phyloP scores from a whole-genome alignment of 2,888 invertebrate species.

The Stenurella melanura region DNA sequence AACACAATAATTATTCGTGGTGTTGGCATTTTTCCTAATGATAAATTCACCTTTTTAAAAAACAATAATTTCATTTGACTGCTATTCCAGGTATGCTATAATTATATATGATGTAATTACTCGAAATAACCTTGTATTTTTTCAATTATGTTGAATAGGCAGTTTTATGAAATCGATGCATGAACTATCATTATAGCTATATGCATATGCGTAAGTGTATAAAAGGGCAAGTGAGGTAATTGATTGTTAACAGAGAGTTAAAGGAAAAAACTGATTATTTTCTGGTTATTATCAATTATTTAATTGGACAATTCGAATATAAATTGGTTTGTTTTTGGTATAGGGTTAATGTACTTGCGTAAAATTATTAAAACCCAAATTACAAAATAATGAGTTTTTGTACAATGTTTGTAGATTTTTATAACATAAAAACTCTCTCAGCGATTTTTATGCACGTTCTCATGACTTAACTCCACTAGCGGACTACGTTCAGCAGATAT shows the following conservation, averaged over 20 bases:
- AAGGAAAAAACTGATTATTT: neutral
- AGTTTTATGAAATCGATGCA: neutral
- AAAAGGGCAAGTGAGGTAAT: slow-evolving; percentile 5
- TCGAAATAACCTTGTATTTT: slow-evolving; percentile 13
- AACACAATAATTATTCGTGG: neutral
- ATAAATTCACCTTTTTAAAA: slow-evolving; percentile 1
- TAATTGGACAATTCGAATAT: neutral
- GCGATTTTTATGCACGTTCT: too few relatives aligned
- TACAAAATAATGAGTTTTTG: neutral
- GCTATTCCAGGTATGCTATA: slow-evolving; percentile 21
- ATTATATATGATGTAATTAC: slow-evolving; percentile 17
- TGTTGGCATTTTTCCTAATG: slow-evolving; percentile 8
- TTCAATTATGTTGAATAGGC: neutral
- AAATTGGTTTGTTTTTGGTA: neutral
- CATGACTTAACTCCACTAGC: too few relatives aligned
- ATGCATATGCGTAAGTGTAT: neutral
- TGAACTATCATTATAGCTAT: slow-evolving; percentile 1
- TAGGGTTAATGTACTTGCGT: neutral
- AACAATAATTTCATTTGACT: slow-evolving; percentile 19
- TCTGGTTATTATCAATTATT: neutral
- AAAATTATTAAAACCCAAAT: neutral
- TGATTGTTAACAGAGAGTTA: slow-evolving; percentile 13
- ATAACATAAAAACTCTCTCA: too few relatives aligned
- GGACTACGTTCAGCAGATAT: too few relatives aligned
- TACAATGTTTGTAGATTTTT: too few relatives aligned